Evolutionary conservation across 2,113 vertebrate species (phyloP).

Genomic region (Haliaeetus leucogaster): DNA sequence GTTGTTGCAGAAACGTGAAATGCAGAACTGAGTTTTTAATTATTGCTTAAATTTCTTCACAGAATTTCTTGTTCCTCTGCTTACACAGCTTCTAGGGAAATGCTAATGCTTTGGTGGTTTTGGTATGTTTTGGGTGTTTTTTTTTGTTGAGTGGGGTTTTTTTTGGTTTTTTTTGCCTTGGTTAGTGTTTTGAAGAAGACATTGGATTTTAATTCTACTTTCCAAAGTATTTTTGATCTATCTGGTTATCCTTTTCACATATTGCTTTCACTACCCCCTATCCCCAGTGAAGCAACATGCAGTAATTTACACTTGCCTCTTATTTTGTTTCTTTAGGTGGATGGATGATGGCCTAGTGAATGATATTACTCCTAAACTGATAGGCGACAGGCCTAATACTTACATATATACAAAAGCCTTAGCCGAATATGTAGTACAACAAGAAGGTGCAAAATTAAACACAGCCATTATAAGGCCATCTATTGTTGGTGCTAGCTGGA

Average conservation of each 20-base stretch:
- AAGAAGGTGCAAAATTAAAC: slow-evolving; percentile 91
- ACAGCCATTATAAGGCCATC: slow-evolving; percentile 93
- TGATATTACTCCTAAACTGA: slow-evolving; percentile 90
- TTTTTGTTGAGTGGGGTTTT: too few species aligned
- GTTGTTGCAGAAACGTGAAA: background rate
- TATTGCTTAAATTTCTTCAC: background rate
- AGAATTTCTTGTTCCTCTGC: background rate
- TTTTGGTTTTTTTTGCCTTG: background rate
- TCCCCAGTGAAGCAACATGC: background rate
- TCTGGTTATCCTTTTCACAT: background rate
- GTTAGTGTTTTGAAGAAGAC: background rate
- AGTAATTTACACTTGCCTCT: background rate
- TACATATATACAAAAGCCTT: slow-evolving; percentile 95
- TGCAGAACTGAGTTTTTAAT: background rate
- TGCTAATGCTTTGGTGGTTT: background rate
- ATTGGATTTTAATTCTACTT: background rate
- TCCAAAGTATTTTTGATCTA: background rate
- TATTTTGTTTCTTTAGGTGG: slow-evolving; percentile 80
- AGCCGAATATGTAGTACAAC: slow-evolving; percentile 92
- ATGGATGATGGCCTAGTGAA: slow-evolving; percentile 95
- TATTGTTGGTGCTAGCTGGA: slow-evolving; percentile 98
- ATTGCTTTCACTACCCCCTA: too few species aligned
- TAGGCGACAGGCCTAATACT: slow-evolving; percentile 91
- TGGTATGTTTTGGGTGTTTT: rapidly evolving
- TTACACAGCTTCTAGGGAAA: background rate